Percentiles rank a stretch among this genome's conserved stretches.
Conservation (phyloP, 2,888 invertebrate genomes). For the Lumbricus terrestris region DNA sequence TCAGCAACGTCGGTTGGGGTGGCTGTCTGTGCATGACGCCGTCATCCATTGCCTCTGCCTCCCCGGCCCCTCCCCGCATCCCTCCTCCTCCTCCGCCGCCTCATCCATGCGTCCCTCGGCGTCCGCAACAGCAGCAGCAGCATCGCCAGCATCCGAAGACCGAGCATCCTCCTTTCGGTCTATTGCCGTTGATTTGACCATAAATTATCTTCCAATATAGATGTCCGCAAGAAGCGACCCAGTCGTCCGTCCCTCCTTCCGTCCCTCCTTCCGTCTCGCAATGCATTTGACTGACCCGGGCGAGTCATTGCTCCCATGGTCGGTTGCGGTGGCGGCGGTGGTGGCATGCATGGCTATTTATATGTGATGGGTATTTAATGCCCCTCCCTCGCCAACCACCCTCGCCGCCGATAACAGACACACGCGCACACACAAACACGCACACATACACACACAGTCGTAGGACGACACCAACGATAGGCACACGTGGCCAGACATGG, state of each 20-base stretch:
- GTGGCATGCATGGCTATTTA: neutral
- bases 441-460: too few species aligned
- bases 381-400: neutral
- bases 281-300: neutral
- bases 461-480: too few species aligned
- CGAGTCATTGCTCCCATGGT: neutral
- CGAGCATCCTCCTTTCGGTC: neutral
- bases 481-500: neutral
- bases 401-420: neutral
- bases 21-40: too few species aligned
- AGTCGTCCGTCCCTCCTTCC: neutral
- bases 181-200: slow-evolving; percentile 3
- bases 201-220: slow-evolving; percentile 3
- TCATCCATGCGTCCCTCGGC: neutral
- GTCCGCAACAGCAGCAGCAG: neutral
- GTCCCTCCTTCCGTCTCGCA: neutral
- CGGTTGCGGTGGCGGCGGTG: too few species aligned
- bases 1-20: too few species aligned
- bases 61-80: neutral
- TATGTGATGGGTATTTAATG: neutral
- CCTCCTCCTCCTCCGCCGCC: neutral
- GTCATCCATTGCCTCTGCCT: too few species aligned
- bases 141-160: neutral
- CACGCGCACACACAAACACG: neutral
- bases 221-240: neutral